Evolutionary conservation across 2,113 vertebrate species (phyloP).

Genomic region (Corythaeola cristata): DNA sequence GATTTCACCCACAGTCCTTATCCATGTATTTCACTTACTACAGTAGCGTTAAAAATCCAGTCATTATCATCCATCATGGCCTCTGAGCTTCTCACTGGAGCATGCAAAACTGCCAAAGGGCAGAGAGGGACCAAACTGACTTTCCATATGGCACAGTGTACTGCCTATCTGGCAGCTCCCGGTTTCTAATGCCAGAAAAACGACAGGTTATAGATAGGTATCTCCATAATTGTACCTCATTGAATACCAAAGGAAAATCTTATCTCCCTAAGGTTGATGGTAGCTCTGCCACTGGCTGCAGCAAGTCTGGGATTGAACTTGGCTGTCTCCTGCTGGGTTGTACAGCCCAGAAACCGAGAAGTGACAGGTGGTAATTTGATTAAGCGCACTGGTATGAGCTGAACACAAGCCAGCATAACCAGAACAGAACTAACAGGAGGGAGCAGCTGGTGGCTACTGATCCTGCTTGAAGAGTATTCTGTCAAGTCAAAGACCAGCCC

Average conservation of each 20-base stretch:
- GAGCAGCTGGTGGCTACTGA: background rate
- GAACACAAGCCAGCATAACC: background rate
- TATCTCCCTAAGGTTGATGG: background rate
- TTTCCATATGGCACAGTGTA: background rate
- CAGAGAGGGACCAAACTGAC: background rate
- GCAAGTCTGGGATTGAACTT: background rate
- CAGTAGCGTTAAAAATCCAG: background rate
- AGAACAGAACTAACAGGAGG: background rate
- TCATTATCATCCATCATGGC: background rate
- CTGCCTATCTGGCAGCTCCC: background rate
- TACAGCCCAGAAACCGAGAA: background rate
- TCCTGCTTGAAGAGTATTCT: background rate
- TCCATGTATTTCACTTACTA: background rate
- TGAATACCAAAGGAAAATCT: background rate
- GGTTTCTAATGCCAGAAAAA: background rate
- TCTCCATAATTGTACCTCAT: background rate
- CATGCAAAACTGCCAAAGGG: background rate
- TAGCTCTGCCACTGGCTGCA: background rate
- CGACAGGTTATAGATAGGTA: background rate
- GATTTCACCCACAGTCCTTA: background rate
- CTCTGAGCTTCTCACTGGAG: background rate
- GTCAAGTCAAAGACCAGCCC: background rate
- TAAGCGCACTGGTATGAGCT: background rate
- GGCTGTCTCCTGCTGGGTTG: background rate
- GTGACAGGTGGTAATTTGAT: background rate